phyloP scores from a whole-genome alignment of 1,140 invertebrate species.

The Habropoda laboriosa region DNA sequence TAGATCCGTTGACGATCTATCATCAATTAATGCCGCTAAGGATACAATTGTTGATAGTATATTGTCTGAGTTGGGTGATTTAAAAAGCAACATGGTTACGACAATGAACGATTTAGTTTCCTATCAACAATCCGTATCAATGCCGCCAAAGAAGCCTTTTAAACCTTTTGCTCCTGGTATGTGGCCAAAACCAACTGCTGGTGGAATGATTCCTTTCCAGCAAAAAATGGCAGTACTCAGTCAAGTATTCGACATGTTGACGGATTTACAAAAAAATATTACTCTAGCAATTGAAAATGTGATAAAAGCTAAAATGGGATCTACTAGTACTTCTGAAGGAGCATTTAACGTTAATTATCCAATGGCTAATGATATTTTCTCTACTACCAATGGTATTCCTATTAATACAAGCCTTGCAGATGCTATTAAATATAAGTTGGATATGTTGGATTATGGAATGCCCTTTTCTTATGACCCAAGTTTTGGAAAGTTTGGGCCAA shows the following conservation, averaged over 20 bases:
- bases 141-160: slow-evolving; percentile 61
- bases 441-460: slow-evolving; percentile 9
- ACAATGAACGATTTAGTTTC: slow-evolving; percentile 73
- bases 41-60: slow-evolving; percentile 75
- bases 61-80: slow-evolving; percentile 69
- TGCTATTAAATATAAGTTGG: slow-evolving; percentile 70
- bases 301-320: slow-evolving; percentile 53
- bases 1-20: slow-evolving; percentile 71
- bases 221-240: slow-evolving; percentile 75
- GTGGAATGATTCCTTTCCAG: slow-evolving; percentile 72
- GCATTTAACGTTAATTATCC: not conserved
- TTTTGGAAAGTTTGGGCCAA: slow-evolving; percentile 27
- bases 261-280: slow-evolving; percentile 75
- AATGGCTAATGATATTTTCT: not conserved
- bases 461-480: slow-evolving; percentile 12
- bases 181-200: slow-evolving; percentile 65
- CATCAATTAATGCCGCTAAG: slow-evolving; percentile 72
- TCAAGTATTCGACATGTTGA: slow-evolving; percentile 79
- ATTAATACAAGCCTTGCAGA: slow-evolving; percentile 72
- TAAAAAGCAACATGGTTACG: slow-evolving; percentile 75
- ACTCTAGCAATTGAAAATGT: slow-evolving; percentile 68
- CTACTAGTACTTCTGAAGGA: not conserved
- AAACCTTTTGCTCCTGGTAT: slow-evolving; percentile 66
- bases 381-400: not conserved
- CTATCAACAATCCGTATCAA: slow-evolving; percentile 67